Evolutionary conservation across 1,140 invertebrate genomes (phyloP), one percentile per base, ranked within the genome.

Genomic region (Brachionus koreanus): DNA sequence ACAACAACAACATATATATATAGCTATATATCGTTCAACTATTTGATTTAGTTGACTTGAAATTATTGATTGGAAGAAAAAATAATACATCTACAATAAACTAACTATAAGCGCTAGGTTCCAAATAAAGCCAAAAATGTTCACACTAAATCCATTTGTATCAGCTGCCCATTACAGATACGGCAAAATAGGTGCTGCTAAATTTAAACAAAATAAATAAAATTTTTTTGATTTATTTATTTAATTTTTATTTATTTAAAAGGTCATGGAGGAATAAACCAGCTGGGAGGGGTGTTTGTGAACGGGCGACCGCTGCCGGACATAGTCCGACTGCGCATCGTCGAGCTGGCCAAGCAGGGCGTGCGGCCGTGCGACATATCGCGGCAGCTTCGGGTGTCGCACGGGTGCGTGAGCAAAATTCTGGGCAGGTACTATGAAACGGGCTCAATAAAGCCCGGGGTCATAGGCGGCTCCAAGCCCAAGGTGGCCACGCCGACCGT

Each of bases 401-500:
- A 91, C 85, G 90, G 90, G 5, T 91, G 90, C 85, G 90, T 91
- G 19, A 90, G 89, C 82, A 91, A 91, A 85, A 91, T 90, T 69
- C 85, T 90, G 5, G 89, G 89, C 84, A 88, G 89, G 90, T 97
- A 97, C 91, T 98, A 98, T 88, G 96, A 98, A 89, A 99, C 96
- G 86, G 97, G 97, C 65, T 97, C 95, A 85, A 98, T 98, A 90
- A 97, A 97, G 87, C 97, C 97, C 6, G 97, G 97, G 5, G 96
- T 99, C 42, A 99, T 99, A 86, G 97, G 97, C 2, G 97, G 97
- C 16, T 97, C 95, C 33, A 99, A 99, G 89, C 97, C 97, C 7
- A 99, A 99, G 90, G 97, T 99, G 35, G 97, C 97, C 3, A 99
- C 97, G 0, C 96, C 96, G 0, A 94, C 95, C 63, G 97, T 99